phyloP scores from a whole-genome alignment of 1,140 invertebrate species.

The Drosophila sproati region DNA sequence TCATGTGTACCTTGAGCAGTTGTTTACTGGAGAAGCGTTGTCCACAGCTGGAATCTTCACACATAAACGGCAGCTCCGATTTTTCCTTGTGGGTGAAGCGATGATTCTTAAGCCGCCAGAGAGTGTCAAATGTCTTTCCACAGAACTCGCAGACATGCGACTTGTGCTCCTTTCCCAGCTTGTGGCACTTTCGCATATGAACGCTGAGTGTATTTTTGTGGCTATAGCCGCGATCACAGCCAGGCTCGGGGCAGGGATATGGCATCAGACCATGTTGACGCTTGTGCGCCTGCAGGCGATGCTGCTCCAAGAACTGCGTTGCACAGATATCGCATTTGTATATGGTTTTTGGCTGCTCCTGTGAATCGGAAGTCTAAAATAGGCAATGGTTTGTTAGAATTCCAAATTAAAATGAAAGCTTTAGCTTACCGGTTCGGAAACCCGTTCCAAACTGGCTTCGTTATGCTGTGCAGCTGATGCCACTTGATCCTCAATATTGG shows the following conservation, averaged over 20 bases:
- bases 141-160: slow-evolving; percentile 60
- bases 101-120: slow-evolving; percentile 58
- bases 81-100: slow-evolving; percentile 52
- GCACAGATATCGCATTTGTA: slow-evolving; percentile 57
- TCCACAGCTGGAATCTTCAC: slow-evolving; percentile 41
- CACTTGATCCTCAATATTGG: background rate
- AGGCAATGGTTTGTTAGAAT: background rate
- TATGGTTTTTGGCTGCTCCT: slow-evolving; percentile 3
- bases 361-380: background rate
- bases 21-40: slow-evolving; percentile 57
- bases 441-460: background rate
- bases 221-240: slow-evolving; percentile 53
- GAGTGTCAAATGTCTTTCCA: slow-evolving; percentile 59
- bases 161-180: slow-evolving; percentile 56
- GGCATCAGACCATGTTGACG: slow-evolving; percentile 52
- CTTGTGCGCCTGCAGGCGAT: slow-evolving; percentile 52
- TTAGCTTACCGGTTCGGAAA: slow-evolving; percentile 1
- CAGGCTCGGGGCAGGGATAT: slow-evolving; percentile 49
- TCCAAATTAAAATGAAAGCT: background rate
- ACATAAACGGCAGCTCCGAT: slow-evolving; percentile 47
- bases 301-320: slow-evolving; percentile 41
- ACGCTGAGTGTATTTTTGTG: slow-evolving; percentile 57
- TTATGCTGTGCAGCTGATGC: background rate
- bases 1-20: slow-evolving; percentile 60
- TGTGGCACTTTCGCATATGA: slow-evolving; percentile 55